Conservation (phyloP, 2,888 invertebrate species). For the Habrosyne pyritoides region DNA sequence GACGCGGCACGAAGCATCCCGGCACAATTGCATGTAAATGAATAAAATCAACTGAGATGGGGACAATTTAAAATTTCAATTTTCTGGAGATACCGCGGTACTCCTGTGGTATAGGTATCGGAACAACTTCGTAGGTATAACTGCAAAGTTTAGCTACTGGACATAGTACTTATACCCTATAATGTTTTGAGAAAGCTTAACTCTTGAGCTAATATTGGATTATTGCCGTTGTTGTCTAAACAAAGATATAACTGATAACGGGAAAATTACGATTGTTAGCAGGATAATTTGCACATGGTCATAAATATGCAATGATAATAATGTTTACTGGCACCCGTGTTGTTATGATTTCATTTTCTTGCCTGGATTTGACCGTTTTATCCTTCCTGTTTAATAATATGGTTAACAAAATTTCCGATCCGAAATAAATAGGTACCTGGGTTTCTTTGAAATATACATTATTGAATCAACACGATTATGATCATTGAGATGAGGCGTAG, state of each 20-base stretch:
- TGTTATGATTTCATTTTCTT: slow-evolving; percentile 25
- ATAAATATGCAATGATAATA: slow-evolving; percentile 59
- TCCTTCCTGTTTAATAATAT: background rate
- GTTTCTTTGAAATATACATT: background rate
- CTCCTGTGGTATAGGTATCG: slow-evolving; percentile 10
- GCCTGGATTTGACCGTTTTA: slow-evolving; percentile 3
- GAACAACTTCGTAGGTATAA: slow-evolving; percentile 24
- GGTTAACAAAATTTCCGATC: background rate
- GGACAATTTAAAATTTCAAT: background rate
- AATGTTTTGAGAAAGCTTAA: slow-evolving; percentile 58
- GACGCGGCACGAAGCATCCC: slow-evolving; percentile 76
- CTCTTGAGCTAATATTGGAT: slow-evolving; percentile 57
- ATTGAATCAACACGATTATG: background rate
- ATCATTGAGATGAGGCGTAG: background rate
- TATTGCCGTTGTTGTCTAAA: slow-evolving; percentile 56
- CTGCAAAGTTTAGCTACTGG: slow-evolving; percentile 36
- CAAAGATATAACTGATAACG: slow-evolving; percentile 65
- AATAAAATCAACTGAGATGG: slow-evolving; percentile 16
- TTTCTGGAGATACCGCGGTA: background rate
- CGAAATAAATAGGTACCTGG: background rate
- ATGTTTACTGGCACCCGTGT: slow-evolving; percentile 37
- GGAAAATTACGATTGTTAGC: slow-evolving; percentile 56
- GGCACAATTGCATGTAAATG: slow-evolving; percentile 21
- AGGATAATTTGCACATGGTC: slow-evolving; percentile 57
- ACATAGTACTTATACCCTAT: slow-evolving; percentile 55